Base-by-base conservation (phyloP, 1,140 invertebrate genomes). In the Steinernema feltiae region DNA sequence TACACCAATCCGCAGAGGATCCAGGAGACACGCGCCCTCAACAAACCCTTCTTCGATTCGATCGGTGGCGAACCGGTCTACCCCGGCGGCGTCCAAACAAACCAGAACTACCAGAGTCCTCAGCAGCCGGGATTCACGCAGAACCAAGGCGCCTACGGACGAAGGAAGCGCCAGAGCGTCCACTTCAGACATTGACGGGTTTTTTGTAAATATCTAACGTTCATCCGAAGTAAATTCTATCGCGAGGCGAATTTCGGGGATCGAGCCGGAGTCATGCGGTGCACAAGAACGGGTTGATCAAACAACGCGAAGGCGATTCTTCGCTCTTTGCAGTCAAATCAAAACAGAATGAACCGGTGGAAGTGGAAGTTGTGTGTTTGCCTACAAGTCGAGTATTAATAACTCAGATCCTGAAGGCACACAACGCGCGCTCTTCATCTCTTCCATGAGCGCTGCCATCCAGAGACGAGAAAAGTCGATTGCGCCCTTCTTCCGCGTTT, bases 1-100 rank as follows among this genome's bases (percentile, higher is more conserved):
- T 79, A 74, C 72, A 79, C 78, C 15, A 71, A 79, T 32, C 76
- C 78, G 24, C 48, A 78, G 69, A 76, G 78, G 48, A 79, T 79
- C 27, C 27, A 76, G 24, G 78, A 79, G 1, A 79, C 78, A n/a
- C 71, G 75, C 32, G 72, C 72, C 7, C 63, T 79, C 35, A 79
- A 79, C 41, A 74, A 70, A 48, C 35, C 48, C 27, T 79, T 79
- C 69, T 79, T 79, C 69, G 76, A 78, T 27, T 71, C 72, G 29
- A 79, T 79, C 30, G 78, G 78, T 31, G 78, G 78, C 30, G 78
- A 63, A 21, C 53, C 53, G 7, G 53, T 63, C 12, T 63, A 63
- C 24, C 53, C 53, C 24, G 53, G 53, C 15, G 53, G 53, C 53
- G 53, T 63, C 15, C 53, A 63, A 27, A 63, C 53, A 15, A 63